Evolutionary conservation across 1,140 invertebrate genomes (phyloP), one percentile per base, ranked within the genome.

Genomic region (Drosophila aff.): DNA sequence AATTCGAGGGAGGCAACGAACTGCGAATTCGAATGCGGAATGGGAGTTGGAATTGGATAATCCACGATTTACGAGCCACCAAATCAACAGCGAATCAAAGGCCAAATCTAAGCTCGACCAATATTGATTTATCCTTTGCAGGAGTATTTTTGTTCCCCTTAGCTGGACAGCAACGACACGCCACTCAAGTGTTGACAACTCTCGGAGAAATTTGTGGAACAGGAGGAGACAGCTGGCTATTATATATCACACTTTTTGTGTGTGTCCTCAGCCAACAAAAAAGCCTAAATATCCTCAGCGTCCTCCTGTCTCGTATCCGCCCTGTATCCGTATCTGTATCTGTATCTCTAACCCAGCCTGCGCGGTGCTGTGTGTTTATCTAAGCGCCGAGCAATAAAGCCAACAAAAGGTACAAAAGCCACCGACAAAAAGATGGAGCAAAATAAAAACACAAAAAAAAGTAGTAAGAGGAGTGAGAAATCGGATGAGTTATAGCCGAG

Each of bases 101-200:
- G 61, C 61, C 41, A 59, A 68, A 50, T 69, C 57, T 43, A 44
- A 38, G 40, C 36, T 77, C 47, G 50, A 16, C 43, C 58, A 78
- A 77, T 78, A 77, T 60, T 77, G 72, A 76, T 76, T 76, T 76
- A 76, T 76, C 53, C 72, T 65, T 58, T 76, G 61, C 64, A 61
- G 21, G 8, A 21, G 43, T 47, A 59, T 72, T 13, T 13, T 58
- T 10, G 41, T 47, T n/a, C 43, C 52, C 41, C 15, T 69, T 31
- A 21, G 15, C 41, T 18, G 57, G 59, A 72, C 53, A 57, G 33
- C 69, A 18, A 21, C 67, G 41, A 61, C 69, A 73, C 43, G 65
- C 50, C 68, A 73, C 69, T 73, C 69, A 60, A 77, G 75, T 77
- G 74, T 61, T 77, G 75, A 77, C 74, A 77, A 77, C 60, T 72